Conservation (phyloP, 2,113 vertebrate species). For the Bos indicus region DNA sequence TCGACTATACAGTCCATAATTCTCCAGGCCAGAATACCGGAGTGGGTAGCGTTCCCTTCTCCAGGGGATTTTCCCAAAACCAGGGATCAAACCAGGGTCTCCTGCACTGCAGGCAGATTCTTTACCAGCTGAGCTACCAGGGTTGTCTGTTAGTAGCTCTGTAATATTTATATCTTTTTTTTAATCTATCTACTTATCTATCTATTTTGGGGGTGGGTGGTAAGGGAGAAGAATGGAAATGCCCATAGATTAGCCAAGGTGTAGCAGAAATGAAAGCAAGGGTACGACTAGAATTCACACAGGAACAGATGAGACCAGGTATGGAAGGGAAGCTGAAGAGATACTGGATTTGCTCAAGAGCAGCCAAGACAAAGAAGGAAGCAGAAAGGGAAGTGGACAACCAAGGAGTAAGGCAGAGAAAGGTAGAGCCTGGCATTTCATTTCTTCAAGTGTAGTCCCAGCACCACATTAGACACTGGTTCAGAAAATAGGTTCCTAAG, state of each 20-base stretch:
- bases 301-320: not conserved
- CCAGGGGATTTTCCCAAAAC: not conserved
- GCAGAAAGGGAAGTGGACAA: not conserved
- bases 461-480: not conserved
- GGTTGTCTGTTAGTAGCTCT: not conserved
- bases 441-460: not conserved
- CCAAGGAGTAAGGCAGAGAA: not conserved
- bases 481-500: not conserved
- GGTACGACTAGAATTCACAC: not conserved
- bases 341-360: not conserved
- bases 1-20: not conserved
- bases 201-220: not conserved
- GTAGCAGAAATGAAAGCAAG: not conserved
- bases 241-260: not conserved
- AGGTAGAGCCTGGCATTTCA: not conserved
- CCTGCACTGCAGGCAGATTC: not conserved
- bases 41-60: not conserved
- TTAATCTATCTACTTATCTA: not conserved
- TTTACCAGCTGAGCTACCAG: not conserved
- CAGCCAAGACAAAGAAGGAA: not conserved
- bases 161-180: not conserved
- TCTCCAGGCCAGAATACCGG: not conserved
- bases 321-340: not conserved
- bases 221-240: not conserved
- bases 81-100: not conserved